Conservation (phyloP, 2,113 vertebrate species). For the Ceyx margarethae region DNA sequence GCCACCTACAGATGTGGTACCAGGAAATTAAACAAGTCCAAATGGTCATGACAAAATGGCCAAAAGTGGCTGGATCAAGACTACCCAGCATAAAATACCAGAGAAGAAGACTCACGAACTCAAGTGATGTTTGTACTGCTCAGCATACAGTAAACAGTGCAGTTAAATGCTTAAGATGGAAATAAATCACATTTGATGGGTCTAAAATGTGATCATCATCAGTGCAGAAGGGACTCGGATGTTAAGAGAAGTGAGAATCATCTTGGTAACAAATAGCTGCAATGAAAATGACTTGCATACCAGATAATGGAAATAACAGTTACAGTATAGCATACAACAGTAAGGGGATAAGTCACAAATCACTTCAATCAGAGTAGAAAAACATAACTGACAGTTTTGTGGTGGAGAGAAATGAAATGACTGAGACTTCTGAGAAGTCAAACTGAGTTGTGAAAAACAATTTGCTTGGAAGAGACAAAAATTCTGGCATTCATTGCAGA, state of each 20-base stretch:
- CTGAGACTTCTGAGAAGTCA: background rate
- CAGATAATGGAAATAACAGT: conserved; percentile 63
- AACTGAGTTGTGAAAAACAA: background rate
- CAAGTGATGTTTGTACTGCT: background rate
- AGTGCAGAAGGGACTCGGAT: conserved; percentile 6
- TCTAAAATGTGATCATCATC: conserved; percentile 17
- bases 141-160: background rate
- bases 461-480: background rate
- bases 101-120: background rate
- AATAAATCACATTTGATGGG: background rate
- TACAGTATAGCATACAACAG: conserved; percentile 20
- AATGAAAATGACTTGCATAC: conserved; percentile 49
- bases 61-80: background rate
- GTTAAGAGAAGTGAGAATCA: conserved; percentile 26
- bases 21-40: background rate
- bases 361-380: background rate
- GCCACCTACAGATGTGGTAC: background rate
- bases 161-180: background rate
- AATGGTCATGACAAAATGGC: background rate
- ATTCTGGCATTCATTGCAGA: background rate
- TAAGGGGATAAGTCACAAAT: conserved; percentile 33
- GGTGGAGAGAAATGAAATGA: background rate
- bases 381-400: background rate
- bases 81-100: background rate
- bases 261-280: conserved; percentile 5